Evolutionary conservation across 2,888 invertebrate genomes (phyloP), one percentile per base, ranked within the genome.

Genomic region (Elmis aenea): DNA sequence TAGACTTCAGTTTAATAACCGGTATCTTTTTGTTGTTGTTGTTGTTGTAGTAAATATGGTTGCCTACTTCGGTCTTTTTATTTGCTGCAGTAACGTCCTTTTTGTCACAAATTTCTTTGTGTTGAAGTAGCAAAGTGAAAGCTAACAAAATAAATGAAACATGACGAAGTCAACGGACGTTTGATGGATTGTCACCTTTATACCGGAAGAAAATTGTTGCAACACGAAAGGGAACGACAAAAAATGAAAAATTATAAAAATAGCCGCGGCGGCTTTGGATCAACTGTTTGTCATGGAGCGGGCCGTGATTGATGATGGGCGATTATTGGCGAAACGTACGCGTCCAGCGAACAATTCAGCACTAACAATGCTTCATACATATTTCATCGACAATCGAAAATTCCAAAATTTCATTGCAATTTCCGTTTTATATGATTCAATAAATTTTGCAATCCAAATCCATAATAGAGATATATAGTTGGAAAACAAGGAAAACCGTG

Each of bases 341-440:
- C 40, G 31, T 28, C 33, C 18, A 34, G 21, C 31, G 42, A 44
- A 48, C 52, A 48, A 48, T 48, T 44, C 46, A 25, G 35, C 38
- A 35, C 43, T 46, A 52, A 54, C 51, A 52, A 54, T 52, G 48
- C 46, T 35, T 48, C 49, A 53, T 55, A 43, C 52, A 57, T 57
- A 54, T 55, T 55, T 54, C 52, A 56, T 56, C 27, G 43, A 42
- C 48, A 48, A 40, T 43, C 41, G 46, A 49, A 52, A 55, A 54
- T 48, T 48, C 47, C 41, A 37, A 50, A 52, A 53, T 52, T 53
- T 50, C 48, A 55, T 50, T 50, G 54, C 55, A 51, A 56, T 58
- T 54, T 54, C 52, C 50, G 52, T 52, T 57, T 58, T 55, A 57
- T 57, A 49, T 48, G 55, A 58, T 54, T 54, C 55, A 51, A 58